Base-by-base conservation (phyloP, 2,888 invertebrate genomes). In the Morpho helenor region DNA sequence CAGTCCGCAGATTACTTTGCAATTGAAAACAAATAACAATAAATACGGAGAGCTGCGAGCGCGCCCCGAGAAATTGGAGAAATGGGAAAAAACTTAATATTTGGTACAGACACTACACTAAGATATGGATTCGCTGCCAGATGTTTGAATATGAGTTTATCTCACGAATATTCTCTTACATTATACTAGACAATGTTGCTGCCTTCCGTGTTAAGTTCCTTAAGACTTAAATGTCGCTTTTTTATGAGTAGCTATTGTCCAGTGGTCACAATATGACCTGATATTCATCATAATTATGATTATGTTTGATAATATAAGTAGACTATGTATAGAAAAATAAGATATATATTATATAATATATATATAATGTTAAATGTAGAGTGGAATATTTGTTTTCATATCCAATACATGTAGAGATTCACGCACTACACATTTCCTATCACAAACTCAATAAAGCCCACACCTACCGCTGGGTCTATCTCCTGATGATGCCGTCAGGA, bases 21-120 rank as follows among this genome's bases (percentile, higher is more conserved):
- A 86, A 88, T 87, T 87, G 87, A 87, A 87, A 87, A 87, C 87
- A 87, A 88, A 88, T 87, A 87, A 87, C 84, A 87, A 87, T 87
- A 88, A 88, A 88, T 86, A 87, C 78, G 73, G 73, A 73, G 74
- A 75, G 76, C 70, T 71, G 68, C 76, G 76, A 76, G 76, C 78
- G 79, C 75, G 77, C 78, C 73, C 75, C 79, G 74, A 76, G 73
- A 82, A 84, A 85, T 85, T 83, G 85, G 79, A 84, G 84, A 85
- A 83, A 79, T 74, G 76, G 76, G 80, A 80, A 82, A 80, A 68
- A 64, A 67, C 65, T 63, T 63, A 63, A 62, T 62, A 52, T 71
- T 74, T 69, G 72, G 65, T 69, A 67, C 66, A 59, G 57, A 58
- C 58, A 65, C 67, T 63, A 67, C 66, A 67, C 73, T 73, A 75